Evolutionary conservation across 2,113 vertebrate genomes (phyloP).

Genomic region (Brienomyrus longianalis): DNA sequence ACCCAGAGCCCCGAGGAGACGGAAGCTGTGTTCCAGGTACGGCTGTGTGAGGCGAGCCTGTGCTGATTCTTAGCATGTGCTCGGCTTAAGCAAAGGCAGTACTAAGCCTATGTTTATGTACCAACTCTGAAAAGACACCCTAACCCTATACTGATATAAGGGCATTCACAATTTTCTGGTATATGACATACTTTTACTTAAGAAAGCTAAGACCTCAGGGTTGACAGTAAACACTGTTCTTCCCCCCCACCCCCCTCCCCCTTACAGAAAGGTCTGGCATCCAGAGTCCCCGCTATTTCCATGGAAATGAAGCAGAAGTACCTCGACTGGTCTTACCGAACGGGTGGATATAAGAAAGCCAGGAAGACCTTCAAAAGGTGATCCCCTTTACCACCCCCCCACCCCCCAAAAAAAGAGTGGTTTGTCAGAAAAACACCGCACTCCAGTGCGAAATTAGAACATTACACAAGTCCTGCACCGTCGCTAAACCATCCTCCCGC

Average conservation of each 20-base stretch:
- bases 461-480: neutral
- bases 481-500: neutral
- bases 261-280: constrained; percentile 73
- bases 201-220: neutral
- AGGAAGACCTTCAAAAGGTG: constrained; percentile 81
- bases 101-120: neutral
- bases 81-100: neutral
- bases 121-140: neutral
- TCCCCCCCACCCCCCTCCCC: constrained; percentile 16
- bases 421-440: neutral
- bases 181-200: neutral
- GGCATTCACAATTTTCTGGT: neutral
- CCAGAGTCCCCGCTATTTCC: constrained; percentile 58
- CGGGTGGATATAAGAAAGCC: constrained; percentile 75
- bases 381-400: neutral
- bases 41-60: neutral
- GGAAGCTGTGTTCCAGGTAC: constrained; percentile 78
- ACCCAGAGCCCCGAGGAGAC: constrained; percentile 63
- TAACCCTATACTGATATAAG: neutral
- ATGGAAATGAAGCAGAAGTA: constrained; percentile 77
- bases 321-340: constrained; percentile 80
- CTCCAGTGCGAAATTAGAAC: neutral
- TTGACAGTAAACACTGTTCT: neutral
- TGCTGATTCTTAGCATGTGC: neutral
- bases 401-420: neutral